Conservation (phyloP, 2,113 vertebrate genomes). For the Trogon surrucura region DNA sequence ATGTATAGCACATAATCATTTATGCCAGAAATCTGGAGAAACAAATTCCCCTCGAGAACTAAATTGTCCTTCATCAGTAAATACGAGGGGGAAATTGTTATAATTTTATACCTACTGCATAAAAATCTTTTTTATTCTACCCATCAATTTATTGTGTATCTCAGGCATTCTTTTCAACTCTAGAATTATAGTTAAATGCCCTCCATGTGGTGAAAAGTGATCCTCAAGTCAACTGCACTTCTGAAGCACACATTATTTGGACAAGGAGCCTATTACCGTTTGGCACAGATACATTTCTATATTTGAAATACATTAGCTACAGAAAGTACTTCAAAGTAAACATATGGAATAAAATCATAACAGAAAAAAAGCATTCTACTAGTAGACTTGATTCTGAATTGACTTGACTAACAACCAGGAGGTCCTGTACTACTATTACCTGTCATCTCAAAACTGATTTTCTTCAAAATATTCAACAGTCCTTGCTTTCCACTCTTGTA, state of each 20-base stretch:
- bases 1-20: neutral
- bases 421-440: neutral
- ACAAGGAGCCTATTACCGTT: constrained; percentile 48
- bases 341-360: neutral
- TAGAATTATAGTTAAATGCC: constrained; percentile 26
- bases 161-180: constrained; percentile 29
- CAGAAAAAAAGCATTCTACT: neutral
- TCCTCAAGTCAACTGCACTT: constrained; percentile 64
- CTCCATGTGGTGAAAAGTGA: constrained; percentile 57
- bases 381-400: neutral
- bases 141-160: constrained; percentile 23
- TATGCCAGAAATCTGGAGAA: neutral
- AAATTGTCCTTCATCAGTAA: constrained; percentile 39
- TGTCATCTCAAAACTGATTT: neutral
- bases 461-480: neutral
- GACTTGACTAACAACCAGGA: neutral
- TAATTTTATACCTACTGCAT: constrained; percentile 22
- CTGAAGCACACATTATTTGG: constrained; percentile 49
- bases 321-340: constrained; percentile 43
- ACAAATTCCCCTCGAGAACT: neutral
- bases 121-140: constrained; percentile 40
- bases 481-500: neutral
- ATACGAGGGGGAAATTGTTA: neutral
- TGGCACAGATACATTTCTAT: constrained; percentile 6
- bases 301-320: constrained; percentile 9